A percentile compares a stretch with the other conserved stretches of the same genome.
These are phyloP conservation scores for Emberiza fucata DNA, from an alignment of 2,113 vertebrate species.

Conservation along the genomic window DNA sequence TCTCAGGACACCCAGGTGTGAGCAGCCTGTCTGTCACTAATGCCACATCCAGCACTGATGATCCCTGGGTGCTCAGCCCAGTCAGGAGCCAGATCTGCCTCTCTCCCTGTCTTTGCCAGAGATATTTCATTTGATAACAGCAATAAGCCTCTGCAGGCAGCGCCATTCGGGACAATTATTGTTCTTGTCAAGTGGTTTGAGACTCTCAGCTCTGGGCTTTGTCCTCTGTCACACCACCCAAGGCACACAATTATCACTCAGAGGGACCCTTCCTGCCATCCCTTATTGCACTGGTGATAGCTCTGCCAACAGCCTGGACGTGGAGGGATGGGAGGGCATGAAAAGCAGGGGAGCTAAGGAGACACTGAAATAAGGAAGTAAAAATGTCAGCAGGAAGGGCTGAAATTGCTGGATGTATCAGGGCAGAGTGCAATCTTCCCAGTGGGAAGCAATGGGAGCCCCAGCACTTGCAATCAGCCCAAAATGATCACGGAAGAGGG, in stretches of 20 bases:
- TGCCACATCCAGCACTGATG: not conserved
- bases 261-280: conserved; percentile 29
- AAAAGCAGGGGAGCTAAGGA: not conserved
- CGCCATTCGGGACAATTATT: not conserved
- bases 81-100: not conserved
- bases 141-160: conserved; percentile 31
- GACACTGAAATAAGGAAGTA: not conserved
- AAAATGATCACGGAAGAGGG: not conserved
- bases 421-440: not conserved
- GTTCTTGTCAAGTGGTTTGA: conserved; percentile 47
- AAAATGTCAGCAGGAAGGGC: not conserved
- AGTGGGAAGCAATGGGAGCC: not conserved
- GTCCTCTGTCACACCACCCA: conserved; percentile 43
- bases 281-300: conserved; percentile 9
- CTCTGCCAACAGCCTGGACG: not conserved
- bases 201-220: conserved; percentile 30
- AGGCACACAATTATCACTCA: conserved; percentile 53
- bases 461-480: not conserved
- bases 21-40: not conserved
- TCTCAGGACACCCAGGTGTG: not conserved
- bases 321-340: conserved; percentile 7
- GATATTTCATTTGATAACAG: conserved; percentile 31
- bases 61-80: not conserved
- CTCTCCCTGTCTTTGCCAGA: not conserved
- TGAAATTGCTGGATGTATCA: not conserved